Conservation (phyloP, 1,140 invertebrate species). For the Pararge aegeria region DNA sequence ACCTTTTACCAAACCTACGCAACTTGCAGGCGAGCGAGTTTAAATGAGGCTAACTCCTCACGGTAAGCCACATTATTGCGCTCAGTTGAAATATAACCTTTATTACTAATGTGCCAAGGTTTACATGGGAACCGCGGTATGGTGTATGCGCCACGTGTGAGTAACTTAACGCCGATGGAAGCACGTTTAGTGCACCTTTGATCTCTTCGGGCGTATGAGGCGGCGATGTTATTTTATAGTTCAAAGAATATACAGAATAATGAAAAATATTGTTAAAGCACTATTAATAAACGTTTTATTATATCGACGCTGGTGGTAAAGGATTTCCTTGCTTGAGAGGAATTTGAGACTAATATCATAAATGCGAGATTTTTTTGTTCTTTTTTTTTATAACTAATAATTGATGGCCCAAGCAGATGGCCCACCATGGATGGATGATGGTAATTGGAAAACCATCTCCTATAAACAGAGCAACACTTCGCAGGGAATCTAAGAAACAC, state of each 20-base stretch:
- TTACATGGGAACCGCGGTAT: not conserved
- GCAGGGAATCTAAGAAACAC: no score
- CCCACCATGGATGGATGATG: no score
- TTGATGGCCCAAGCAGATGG: no score
- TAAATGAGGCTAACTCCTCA: conserved; percentile 25
- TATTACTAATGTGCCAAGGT: not conserved
- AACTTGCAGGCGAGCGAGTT: conserved; percentile 23
- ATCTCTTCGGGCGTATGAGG: conserved; percentile 33
- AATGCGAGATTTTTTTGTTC: no score
- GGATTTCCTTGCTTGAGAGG: not conserved
- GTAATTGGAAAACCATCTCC: no score
- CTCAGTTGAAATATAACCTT: conserved; percentile 4
- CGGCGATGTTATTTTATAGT: conserved; percentile 32
- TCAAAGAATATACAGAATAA: conserved; percentile 19
- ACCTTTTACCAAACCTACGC: conserved; percentile 30
- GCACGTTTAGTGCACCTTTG: conserved; percentile 44
- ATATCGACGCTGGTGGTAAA: not conserved
- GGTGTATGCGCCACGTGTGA: conserved; percentile 7
- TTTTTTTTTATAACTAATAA: no score
- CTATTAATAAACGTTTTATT: not conserved
- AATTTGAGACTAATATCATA: no score
- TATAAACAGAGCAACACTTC: no score
- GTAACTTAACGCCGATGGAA: conserved; percentile 34
- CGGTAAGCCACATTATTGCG: conserved; percentile 13
- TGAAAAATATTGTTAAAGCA: conserved; percentile 1